Percentiles rank a stretch among this genome's conserved stretches.
phyloP scores from a whole-genome alignment of 1,140 invertebrate genomes.

The Bombus confusus region DNA sequence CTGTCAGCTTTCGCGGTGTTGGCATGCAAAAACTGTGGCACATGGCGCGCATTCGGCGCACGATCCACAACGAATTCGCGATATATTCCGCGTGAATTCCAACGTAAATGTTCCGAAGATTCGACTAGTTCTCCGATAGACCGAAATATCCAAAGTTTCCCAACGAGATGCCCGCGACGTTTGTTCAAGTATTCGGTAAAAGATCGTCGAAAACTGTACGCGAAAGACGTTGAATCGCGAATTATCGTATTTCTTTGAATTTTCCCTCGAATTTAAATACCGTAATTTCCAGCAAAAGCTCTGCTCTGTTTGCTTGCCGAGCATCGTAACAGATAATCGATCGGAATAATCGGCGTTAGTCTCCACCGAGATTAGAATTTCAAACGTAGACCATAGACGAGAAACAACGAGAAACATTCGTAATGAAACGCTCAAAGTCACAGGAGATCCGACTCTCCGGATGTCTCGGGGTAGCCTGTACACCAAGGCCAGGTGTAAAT shows the following conservation, averaged over 20 bases:
- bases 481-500: conserved; percentile 31
- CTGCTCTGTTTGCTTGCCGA: not conserved
- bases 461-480: too few relatives aligned
- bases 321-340: not conserved
- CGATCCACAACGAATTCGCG: not conserved
- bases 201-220: too few relatives aligned
- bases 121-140: not conserved
- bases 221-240: not conserved
- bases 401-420: not conserved
- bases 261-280: too few relatives aligned
- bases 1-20: conserved; percentile 36
- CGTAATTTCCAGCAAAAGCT: not conserved
- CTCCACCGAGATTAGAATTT: not conserved
- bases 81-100: conserved; percentile 15
- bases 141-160: not conserved
- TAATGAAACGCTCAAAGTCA: not conserved
- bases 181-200: not conserved
- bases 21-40: conserved; percentile 46
- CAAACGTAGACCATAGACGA: not conserved
- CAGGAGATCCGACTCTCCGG: fast-evolving
- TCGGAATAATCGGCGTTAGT: not conserved
- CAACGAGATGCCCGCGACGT: not conserved
- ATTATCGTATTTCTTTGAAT: not conserved
- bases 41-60: conserved; percentile 28
- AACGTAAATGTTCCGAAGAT: not conserved